Base-by-base conservation (phyloP, 2,113 vertebrate genomes). In the Platanista minor region DNA sequence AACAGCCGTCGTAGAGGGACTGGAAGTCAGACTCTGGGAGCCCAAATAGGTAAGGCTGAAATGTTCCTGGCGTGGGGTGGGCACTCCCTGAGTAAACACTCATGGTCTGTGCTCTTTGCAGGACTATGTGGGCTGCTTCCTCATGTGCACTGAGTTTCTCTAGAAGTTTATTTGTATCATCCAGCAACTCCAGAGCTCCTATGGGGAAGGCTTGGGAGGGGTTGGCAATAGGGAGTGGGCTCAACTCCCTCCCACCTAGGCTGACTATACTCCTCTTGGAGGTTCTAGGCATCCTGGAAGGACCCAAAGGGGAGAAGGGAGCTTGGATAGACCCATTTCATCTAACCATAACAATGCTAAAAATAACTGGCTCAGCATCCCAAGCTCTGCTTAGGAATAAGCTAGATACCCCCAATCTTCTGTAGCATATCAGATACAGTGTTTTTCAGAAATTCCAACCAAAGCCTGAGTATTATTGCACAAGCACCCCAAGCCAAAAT, bases 371-470 rank as follows among this genome's bases (percentile, higher is more conserved):
- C 23, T 91, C 39, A 18, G 75, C 46, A 72, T 20, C 49, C n/a
- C 12, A 33, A n/a, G 57, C 9, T 43, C 49, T 36, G 25, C 43
- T 49, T 21, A 77, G 75, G 88, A 52, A 14, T 4, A 12, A 74
- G n/a, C 25, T 6, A 36, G 61, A 39, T 25, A 43, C 13, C 33
- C 1, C 27, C 13, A 67, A 0, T 21, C 17, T 61, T 54, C 54
- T 72, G n/a, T 1, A n/a, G 41, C 62, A 7, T 23, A n/a, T 43
- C 46, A 54, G 49, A 46, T 5, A 31, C 9, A 29, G 12, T 39
- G 27, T 69, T 66, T 84, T 62, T 69, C 71, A 94, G 95, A 95
- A 93, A 94, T 95, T 15, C 57, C 71, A 67, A 10, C 12, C 14
- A 33, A 66, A 93, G 83, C 57, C 77, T 80, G n/a, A 33, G 11